phyloP scores from a whole-genome alignment of 2,113 vertebrate genomes.

The Manacus vitellinus region DNA sequence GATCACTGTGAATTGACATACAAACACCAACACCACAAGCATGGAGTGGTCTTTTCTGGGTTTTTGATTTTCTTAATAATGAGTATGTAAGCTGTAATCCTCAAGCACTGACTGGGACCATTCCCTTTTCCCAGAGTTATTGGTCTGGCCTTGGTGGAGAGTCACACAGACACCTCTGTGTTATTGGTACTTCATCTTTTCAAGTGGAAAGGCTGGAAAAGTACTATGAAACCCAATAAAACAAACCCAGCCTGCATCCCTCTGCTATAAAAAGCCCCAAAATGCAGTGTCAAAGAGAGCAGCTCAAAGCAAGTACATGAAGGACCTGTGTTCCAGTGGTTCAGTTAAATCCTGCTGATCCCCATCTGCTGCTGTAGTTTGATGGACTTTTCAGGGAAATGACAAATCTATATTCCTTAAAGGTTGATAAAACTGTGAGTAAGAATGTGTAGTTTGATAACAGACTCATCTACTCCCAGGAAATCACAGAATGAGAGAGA shows the following conservation, averaged over 20 bases:
- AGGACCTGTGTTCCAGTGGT: neutral
- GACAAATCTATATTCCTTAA: neutral
- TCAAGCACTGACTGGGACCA: neutral
- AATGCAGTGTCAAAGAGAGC: neutral
- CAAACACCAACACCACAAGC: neutral
- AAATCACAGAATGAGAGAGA: neutral
- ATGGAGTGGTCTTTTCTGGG: neutral
- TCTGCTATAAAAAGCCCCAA: neutral
- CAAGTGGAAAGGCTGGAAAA: neutral
- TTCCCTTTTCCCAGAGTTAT: neutral
- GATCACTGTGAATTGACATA: rapidly evolving
- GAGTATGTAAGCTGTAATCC: neutral
- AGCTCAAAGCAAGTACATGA: neutral
- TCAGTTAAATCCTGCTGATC: neutral
- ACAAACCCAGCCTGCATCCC: neutral
- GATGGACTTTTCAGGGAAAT: neutral
- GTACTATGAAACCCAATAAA: neutral
- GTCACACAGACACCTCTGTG: neutral
- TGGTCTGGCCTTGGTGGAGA: neutral
- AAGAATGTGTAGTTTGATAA: neutral
- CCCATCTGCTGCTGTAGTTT: neutral
- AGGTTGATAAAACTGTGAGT: neutral
- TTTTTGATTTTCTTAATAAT: neutral
- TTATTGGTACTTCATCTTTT: neutral
- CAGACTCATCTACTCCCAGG: neutral